Evolutionary conservation across 2,113 vertebrate species (phyloP).

Genomic region (Rhinichthys klamathensis): DNA sequence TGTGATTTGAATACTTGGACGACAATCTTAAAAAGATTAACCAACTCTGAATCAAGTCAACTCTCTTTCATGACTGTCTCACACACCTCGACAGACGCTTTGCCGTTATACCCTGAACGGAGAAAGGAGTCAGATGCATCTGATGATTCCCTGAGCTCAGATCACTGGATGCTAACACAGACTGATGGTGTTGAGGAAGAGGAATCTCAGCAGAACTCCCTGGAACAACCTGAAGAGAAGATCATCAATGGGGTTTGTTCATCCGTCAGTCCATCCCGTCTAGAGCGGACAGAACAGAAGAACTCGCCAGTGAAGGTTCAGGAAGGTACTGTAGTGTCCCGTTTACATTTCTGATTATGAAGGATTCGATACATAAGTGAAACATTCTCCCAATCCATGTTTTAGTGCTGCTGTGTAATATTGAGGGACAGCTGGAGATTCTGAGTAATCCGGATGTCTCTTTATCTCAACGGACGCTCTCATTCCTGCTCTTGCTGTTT

Average conservation of each 20-base stretch:
- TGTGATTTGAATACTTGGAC: background rate
- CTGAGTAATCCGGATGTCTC: slow-evolving; percentile 40
- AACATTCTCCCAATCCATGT: background rate
- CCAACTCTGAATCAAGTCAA: too few species aligned
- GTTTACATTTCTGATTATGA: background rate
- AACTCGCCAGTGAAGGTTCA: background rate
- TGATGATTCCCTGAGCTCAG: slow-evolving; percentile 12
- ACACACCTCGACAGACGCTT: background rate
- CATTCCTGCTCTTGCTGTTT: slow-evolving; percentile 55
- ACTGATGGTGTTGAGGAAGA: background rate
- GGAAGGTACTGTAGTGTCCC: background rate
- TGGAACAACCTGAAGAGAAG: background rate
- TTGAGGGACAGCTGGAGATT: slow-evolving; percentile 52
- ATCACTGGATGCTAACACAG: slow-evolving; percentile 30
- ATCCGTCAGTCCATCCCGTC: background rate
- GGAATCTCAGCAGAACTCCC: background rate
- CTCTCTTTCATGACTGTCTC: background rate
- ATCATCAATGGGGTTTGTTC: background rate
- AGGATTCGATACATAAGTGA: background rate
- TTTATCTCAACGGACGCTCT: slow-evolving; percentile 48
- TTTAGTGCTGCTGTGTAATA: slow-evolving; percentile 62
- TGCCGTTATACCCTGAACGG: background rate
- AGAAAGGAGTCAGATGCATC: slow-evolving; percentile 1
- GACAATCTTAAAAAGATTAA: background rate
- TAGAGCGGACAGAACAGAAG: background rate